Evolutionary conservation across 1,140 invertebrate genomes (phyloP).

Genomic region (Adelges cooleyi): DNA sequence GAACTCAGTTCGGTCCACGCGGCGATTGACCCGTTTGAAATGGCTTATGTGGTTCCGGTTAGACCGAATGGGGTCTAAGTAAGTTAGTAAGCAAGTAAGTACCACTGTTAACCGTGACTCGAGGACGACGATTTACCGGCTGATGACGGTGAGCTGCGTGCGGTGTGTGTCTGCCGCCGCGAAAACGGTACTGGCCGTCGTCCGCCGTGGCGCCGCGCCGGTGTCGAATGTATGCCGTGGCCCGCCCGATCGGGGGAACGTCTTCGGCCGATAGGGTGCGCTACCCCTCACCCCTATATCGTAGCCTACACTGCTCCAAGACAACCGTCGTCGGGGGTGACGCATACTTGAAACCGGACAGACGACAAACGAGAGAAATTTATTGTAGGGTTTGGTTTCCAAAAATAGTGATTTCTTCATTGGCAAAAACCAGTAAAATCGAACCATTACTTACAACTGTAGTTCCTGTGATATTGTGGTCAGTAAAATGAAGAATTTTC

Average conservation of each 20-base stretch:
- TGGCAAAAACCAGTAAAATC: no score
- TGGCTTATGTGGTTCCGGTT: no score
- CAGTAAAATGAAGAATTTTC: no score
- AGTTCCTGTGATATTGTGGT: no score
- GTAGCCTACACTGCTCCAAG: no score
- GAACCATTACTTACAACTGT: no score
- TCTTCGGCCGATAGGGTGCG: neutral
- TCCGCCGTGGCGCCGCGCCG: conserved; percentile 2
- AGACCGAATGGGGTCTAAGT: no score
- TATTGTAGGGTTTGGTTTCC: neutral
- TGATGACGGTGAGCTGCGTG: neutral
- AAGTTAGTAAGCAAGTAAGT: no score
- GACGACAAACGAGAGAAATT: neutral
- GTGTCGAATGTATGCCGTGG: neutral
- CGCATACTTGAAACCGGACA: neutral
- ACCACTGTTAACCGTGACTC: no score
- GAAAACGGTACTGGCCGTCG: neutral
- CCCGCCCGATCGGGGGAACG: neutral
- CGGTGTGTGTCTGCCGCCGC: neutral
- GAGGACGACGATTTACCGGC: neutral
- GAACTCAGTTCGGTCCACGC: no score
- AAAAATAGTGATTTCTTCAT: neutral
- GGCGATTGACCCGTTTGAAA: no score
- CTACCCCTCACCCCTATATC: neutral
- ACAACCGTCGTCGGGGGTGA: neutral